phyloP scores from a whole-genome alignment of 2,113 vertebrate species.

The Cyphomyrus plagiostoma region DNA sequence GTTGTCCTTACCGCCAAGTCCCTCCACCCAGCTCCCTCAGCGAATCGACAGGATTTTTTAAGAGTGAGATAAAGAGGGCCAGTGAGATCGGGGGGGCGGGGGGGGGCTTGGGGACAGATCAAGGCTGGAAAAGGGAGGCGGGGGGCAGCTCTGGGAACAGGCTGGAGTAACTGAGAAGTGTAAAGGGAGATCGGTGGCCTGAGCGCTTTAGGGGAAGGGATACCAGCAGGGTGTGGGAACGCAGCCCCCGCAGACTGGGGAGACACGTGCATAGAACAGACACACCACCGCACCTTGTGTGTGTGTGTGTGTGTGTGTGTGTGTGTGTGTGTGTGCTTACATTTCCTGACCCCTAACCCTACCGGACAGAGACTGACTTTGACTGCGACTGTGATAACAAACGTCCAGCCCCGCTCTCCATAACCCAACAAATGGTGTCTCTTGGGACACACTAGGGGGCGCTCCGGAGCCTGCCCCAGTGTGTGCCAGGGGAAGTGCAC shows the following conservation, averaged over 20 bases:
- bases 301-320: not conserved
- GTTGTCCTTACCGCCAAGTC: conserved; percentile 34
- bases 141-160: not conserved
- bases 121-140: conserved; percentile 25
- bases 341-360: not conserved
- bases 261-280: conserved; percentile 33
- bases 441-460: not conserved
- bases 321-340: conserved; percentile 26
- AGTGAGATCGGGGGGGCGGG: conserved; percentile 17
- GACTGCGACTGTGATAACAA: conserved; percentile 14
- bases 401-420: not conserved
- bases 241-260: conserved; percentile 24
- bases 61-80: conserved; percentile 43
- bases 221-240: conserved; percentile 1
- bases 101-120: not conserved
- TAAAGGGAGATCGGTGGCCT: conserved; percentile 13
- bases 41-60: conserved; percentile 48
- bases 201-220: conserved; percentile 5
- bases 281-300: not conserved
- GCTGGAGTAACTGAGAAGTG: not conserved
- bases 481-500: not conserved
- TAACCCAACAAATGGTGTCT: not conserved
- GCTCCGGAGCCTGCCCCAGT: too few species aligned
- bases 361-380: conserved; percentile 9
- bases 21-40: conserved; percentile 49